Percentiles rank a stretch among this genome's conserved stretches.
Evolutionary conservation across 2,888 invertebrate genomes (phyloP).

Genomic region (Liopterus haemorrhoidalis): DNA sequence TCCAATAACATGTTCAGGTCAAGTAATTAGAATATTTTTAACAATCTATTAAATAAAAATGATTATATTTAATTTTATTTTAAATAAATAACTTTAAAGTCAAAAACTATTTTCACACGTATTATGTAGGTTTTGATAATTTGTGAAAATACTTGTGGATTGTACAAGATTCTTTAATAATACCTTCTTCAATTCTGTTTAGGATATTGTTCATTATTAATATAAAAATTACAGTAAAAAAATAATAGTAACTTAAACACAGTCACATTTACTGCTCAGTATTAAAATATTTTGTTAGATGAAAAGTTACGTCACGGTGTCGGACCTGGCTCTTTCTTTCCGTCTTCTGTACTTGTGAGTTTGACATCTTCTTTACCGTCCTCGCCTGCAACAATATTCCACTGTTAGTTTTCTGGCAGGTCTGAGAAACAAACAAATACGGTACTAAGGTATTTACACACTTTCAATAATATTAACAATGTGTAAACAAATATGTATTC

Average conservation of each 20-base stretch:
- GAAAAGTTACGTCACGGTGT: constrained; percentile 55
- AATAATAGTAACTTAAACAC: constrained; percentile 15
- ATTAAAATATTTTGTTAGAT: constrained; percentile 9
- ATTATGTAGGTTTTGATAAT: too few species aligned
- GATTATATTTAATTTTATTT: too few species aligned
- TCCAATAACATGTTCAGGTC: too few species aligned
- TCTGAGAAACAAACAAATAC: background rate
- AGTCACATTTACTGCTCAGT: constrained; percentile 21
- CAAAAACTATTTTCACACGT: too few species aligned
- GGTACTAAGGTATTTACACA: constrained; percentile 3
- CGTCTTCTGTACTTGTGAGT: constrained; percentile 55
- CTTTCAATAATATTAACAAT: constrained; percentile 9
- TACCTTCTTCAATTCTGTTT: too few species aligned
- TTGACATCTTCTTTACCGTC: constrained; percentile 59
- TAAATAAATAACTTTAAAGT: too few species aligned
- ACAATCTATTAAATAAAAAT: too few species aligned
- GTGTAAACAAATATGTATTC: background rate
- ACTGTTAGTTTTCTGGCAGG: constrained; percentile 8
- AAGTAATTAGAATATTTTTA: too few species aligned
- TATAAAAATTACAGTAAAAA: constrained; percentile 2
- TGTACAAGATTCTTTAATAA: too few species aligned
- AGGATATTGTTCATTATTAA: too few species aligned
- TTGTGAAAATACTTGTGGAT: too few species aligned
- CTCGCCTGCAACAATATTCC: constrained; percentile 57
- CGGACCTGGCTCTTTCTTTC: constrained; percentile 60